phyloP scores from a whole-genome alignment of 2,797 vertebrate species.

The Chelmon rostratus region DNA sequence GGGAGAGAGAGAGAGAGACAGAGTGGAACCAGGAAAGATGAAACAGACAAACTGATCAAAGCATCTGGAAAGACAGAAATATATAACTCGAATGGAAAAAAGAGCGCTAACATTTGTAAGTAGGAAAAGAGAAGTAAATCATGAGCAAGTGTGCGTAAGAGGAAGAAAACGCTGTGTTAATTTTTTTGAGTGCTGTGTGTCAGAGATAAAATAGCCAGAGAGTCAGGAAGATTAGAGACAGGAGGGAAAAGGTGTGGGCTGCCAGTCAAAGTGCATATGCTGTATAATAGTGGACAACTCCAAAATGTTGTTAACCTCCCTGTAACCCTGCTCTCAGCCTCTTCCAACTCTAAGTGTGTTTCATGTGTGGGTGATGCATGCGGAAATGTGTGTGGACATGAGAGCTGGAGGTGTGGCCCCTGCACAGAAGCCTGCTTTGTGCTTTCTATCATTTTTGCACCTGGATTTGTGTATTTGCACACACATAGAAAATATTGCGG shows the following conservation, averaged over 20 bases:
- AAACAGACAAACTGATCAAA: constrained; percentile 69
- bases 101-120: not conserved
- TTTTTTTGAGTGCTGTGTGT: constrained; percentile 33
- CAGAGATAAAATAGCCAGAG: constrained; percentile 2
- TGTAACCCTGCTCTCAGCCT: constrained; percentile 27
- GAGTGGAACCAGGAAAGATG: constrained; percentile 44
- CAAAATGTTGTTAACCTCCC: constrained; percentile 32
- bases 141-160: not conserved
- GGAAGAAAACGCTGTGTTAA: constrained; percentile 13
- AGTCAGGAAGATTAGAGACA: constrained; percentile 15
- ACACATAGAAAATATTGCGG: not conserved
- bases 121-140: not conserved
- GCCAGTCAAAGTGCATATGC: constrained; percentile 32
- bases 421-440: not conserved
- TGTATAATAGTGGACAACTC: constrained; percentile 29
- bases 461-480: constrained; percentile 32
- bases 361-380: not conserved
- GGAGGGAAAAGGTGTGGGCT: constrained; percentile 8
- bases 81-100: constrained; percentile 38
- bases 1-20: constrained; percentile 14
- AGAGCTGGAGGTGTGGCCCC: not conserved
- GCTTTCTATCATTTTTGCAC: constrained; percentile 1
- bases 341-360: constrained; percentile 30
- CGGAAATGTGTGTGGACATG: not conserved
- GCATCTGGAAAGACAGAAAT: constrained; percentile 48